A percentile compares a stretch with the other conserved stretches of the same genome.
These are phyloP conservation scores for Caenorhabditis tropicalis DNA, from an alignment of 1,140 invertebrate species.

Conservation along the genomic window DNA sequence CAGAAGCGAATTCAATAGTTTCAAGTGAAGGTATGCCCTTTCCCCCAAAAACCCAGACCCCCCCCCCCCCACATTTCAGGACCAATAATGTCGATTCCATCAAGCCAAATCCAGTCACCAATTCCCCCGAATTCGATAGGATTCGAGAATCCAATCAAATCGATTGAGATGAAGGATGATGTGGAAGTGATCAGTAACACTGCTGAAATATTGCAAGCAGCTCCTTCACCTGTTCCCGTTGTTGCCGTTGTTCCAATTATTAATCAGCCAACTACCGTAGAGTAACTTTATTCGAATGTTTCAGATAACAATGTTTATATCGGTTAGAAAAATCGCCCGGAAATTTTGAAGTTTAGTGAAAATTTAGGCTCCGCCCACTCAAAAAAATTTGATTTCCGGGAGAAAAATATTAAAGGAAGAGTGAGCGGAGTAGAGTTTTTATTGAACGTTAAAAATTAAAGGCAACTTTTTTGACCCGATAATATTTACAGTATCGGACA, in stretches of 20 bases:
- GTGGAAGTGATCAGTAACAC: conserved; percentile 15
- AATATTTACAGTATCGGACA: no score
- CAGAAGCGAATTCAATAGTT: neutral
- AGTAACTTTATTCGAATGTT: no score
- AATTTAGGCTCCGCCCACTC: no score
- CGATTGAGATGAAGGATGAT: neutral
- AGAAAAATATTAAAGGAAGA: no score
- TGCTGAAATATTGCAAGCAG: neutral
- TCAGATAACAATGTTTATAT: no score
- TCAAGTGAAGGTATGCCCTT: neutral
- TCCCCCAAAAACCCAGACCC: neutral
- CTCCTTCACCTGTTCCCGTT: neutral
- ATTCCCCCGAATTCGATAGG: neutral
- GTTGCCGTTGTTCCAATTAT: neutral
- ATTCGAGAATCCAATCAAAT: neutral
- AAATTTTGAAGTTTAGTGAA: no score
- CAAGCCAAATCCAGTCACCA: neutral
- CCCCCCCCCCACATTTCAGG: neutral
- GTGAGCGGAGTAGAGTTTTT: no score
- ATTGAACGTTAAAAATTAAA: no score
- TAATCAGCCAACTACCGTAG: conserved; percentile 13
- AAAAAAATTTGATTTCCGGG: no score
- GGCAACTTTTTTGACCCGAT: no score
- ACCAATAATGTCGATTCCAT: neutral
- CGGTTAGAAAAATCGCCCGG: no score